A percentile compares a stretch with the other conserved stretches of the same genome.
Conservation (phyloP, 2,797 vertebrate genomes). For the Dipus sagitta region DNA sequence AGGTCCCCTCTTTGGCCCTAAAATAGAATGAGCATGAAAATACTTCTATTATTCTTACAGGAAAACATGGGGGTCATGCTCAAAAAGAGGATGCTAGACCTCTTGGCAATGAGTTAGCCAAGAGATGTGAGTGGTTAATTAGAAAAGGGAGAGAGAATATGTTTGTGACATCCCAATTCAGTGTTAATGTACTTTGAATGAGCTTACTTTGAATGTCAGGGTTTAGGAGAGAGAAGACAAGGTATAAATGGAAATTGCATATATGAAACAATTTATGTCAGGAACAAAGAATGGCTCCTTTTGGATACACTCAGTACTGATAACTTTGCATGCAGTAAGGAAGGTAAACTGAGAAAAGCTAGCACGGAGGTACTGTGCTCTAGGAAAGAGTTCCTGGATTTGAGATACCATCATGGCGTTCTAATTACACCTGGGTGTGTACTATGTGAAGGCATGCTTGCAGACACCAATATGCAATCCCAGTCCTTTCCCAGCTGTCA, state of each 20-base stretch:
- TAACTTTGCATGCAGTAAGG: neutral
- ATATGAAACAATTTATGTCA: too few species aligned
- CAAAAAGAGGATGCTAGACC: neutral
- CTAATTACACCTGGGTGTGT: neutral
- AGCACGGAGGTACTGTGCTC: constrained; percentile 8
- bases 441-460: constrained; percentile 28
- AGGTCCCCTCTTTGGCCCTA: too few species aligned
- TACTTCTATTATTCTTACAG: too few species aligned
- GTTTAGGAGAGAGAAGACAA: neutral
- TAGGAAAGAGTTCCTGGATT: constrained; percentile 17
- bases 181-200: too few species aligned
- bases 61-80: too few species aligned
- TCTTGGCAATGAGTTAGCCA: neutral
- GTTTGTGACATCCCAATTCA: too few species aligned
- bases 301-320: neutral
- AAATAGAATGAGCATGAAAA: too few species aligned
- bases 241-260: too few species aligned
- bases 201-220: too few species aligned
- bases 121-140: neutral
- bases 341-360: neutral
- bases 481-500: neutral
- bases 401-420: constrained; percentile 24
- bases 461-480: constrained; percentile 12
- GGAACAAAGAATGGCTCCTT: too few species aligned
- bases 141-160: neutral